These are phyloP conservation scores for Pteromalus puparum DNA, from an alignment of 1,140 invertebrate genomes.

Conservation along the genomic window DNA sequence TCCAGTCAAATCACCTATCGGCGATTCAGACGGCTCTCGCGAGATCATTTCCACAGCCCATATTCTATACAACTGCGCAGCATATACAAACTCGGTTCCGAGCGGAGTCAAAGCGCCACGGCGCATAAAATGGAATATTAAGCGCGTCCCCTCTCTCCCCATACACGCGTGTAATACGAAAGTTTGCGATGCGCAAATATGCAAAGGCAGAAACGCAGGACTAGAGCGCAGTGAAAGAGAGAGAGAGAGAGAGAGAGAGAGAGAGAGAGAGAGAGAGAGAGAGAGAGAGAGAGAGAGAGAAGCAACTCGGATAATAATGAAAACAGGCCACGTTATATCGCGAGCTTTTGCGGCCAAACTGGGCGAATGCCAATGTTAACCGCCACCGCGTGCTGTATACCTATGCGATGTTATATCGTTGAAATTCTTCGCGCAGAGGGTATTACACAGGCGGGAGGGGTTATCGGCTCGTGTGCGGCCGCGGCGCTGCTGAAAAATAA, in stretches of 20 bases:
- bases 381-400: constrained; percentile 43
- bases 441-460: background rate
- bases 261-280: background rate
- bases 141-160: background rate
- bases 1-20: background rate
- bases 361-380: constrained; percentile 63
- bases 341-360: constrained; percentile 54
- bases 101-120: background rate
- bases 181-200: constrained; percentile 27
- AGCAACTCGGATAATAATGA: constrained; percentile 54
- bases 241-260: background rate
- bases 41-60: no score
- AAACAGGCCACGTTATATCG: constrained; percentile 61
- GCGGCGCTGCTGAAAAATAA: constrained; percentile 39
- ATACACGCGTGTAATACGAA: constrained; percentile 9
- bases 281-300: background rate
- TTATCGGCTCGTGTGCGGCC: background rate
- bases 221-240: background rate
- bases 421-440: constrained; percentile 46
- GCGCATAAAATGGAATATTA: constrained; percentile 33
- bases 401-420: constrained; percentile 34
- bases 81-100: no score
- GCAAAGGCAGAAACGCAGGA: constrained; percentile 30
- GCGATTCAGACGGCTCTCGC: no score
- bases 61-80: no score